A percentile compares a stretch with the other conserved stretches of the same genome.
These are phyloP conservation scores for Yponomeuta cagnagella DNA, from an alignment of 2,888 invertebrate species.

Conservation along the genomic window DNA sequence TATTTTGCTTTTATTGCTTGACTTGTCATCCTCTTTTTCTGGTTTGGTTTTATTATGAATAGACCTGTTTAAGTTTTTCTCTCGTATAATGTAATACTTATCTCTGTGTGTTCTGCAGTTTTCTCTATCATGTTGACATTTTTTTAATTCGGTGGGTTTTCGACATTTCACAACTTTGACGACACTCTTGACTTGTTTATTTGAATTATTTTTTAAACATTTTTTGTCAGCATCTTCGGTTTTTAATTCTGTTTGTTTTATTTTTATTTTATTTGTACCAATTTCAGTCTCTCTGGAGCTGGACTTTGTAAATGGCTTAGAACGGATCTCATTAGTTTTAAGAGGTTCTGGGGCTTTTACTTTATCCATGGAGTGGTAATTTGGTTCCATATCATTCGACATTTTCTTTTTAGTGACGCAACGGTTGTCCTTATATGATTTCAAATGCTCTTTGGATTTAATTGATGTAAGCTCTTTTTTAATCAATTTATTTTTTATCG, in stretches of 20 bases:
- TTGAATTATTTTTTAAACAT: not conserved
- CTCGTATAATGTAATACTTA: not conserved
- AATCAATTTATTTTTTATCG: conserved; percentile 8
- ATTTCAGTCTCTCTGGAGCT: not conserved
- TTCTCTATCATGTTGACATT: not conserved
- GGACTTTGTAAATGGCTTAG: not conserved
- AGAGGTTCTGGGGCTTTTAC: not conserved
- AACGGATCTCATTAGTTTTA: not conserved
- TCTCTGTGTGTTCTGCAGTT: not conserved
- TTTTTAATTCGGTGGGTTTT: not conserved
- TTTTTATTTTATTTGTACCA: not conserved
- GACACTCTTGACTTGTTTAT: conserved; percentile 7
- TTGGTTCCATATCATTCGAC: not conserved
- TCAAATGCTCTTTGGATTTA: not conserved
- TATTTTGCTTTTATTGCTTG: conserved; percentile 3
- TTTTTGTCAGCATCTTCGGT: not conserved
- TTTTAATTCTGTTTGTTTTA: not conserved
- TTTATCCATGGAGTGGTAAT: not conserved
- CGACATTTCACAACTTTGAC: conserved; percentile 1
- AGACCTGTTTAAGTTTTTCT: not conserved
- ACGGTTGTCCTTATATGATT: no score
- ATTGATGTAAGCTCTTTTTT: conserved; percentile 1
- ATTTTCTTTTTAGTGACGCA: not conserved
- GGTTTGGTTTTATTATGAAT: not conserved
- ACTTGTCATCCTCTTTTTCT: not conserved